A percentile compares a stretch with the other conserved stretches of the same genome.
These are phyloP conservation scores for Galeopsomyia nigrocyanea DNA, from an alignment of 2,888 invertebrate species.

Conservation along the genomic window DNA sequence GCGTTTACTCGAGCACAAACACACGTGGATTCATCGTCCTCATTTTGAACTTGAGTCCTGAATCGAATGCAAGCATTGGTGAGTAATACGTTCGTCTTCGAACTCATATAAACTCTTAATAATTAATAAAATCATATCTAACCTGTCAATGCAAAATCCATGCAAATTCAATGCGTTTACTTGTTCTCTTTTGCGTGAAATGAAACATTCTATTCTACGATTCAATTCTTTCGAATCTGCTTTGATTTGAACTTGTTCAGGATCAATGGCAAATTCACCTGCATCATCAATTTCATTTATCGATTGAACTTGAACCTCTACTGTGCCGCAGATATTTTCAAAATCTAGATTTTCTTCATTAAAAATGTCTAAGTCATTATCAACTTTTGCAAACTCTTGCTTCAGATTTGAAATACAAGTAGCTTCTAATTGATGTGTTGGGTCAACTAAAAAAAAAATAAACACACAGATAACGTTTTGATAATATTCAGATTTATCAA, in stretches of 20 bases:
- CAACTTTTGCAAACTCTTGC: no score
- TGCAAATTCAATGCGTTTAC: constrained; percentile 80
- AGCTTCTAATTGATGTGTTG: background rate
- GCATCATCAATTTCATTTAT: constrained; percentile 18
- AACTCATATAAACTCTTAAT: constrained; percentile 1
- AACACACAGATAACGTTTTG: constrained; percentile 25
- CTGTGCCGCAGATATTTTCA: constrained; percentile 36
- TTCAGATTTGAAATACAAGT: background rate
- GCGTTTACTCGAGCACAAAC: constrained; percentile 85
- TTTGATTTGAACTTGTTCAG: constrained; percentile 77
- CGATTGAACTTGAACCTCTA: constrained; percentile 30
- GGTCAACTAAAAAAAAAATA: constrained; percentile 26
- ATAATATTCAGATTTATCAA: constrained; percentile 9
- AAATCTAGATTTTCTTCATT: constrained; percentile 32
- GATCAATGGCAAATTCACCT: constrained; percentile 59
- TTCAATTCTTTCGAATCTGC: constrained; percentile 77
- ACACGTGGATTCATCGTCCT: constrained; percentile 68
- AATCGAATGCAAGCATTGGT: constrained; percentile 2
- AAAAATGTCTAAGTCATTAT: no score
- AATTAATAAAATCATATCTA: constrained; percentile 24
- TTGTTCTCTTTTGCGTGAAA: constrained; percentile 82
- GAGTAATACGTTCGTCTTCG: background rate
- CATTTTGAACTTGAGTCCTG: constrained; percentile 15
- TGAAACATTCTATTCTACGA: constrained; percentile 80
- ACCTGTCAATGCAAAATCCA: constrained; percentile 76